These are phyloP conservation scores for Mastomys coucha DNA, from an alignment of 2,113 vertebrate genomes.

Conservation along the genomic window DNA sequence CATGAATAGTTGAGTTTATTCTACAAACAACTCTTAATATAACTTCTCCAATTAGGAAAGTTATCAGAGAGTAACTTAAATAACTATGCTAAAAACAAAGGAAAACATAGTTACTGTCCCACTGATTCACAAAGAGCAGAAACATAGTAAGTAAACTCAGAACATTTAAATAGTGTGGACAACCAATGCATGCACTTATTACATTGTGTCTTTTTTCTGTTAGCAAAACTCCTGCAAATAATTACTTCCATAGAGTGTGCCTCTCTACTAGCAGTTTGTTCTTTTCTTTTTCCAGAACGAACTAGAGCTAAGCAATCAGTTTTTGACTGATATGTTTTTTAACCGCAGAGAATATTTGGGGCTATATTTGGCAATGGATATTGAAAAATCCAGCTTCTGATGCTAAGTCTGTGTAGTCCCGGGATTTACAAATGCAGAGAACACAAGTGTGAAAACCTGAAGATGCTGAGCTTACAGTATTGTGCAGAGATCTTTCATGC, in stretches of 20 bases:
- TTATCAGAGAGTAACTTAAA: constrained; percentile 61
- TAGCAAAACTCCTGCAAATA: background rate
- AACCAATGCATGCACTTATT: background rate
- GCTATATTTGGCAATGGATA: background rate
- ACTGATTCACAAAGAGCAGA: constrained; percentile 43
- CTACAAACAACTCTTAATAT: constrained; percentile 74
- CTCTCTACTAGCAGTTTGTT: background rate
- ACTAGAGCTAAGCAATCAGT: background rate
- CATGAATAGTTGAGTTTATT: constrained; percentile 76
- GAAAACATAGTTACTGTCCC: background rate
- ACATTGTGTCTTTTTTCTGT: background rate
- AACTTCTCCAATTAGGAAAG: constrained; percentile 74
- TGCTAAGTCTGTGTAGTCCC: background rate
- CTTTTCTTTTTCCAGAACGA: background rate
- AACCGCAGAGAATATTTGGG: background rate
- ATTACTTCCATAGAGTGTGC: background rate
- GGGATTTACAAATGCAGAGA: background rate
- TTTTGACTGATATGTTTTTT: background rate
- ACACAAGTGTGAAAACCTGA: background rate
- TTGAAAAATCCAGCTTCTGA: background rate
- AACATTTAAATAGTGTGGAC: background rate
- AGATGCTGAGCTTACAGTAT: rapidly evolving
- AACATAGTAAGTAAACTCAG: constrained; percentile 1
- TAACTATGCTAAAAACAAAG: constrained; percentile 56
- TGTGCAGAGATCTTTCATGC: background rate